Evolutionary conservation across 1,140 invertebrate genomes (phyloP), one percentile per base, ranked within the genome.

Genomic region (Mesaphorura yosii): DNA sequence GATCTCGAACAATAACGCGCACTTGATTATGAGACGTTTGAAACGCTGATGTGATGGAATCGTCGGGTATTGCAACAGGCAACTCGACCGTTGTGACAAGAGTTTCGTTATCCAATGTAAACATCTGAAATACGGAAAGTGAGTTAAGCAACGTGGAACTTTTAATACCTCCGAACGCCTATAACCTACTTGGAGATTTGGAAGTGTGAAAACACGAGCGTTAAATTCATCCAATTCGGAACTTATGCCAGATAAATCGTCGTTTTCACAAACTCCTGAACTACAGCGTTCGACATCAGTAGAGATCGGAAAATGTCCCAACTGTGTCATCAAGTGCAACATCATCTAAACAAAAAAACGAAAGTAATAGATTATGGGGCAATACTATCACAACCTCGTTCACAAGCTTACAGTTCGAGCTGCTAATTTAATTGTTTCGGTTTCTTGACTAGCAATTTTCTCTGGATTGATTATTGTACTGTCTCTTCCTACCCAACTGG

Each of bases 1-100:
- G 73, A 71, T 95, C 91, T 27, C 93, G 75, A 42, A 96, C 70
- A 12, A 98, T 74, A 20, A 95, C 80, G 26, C 92, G 74, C 22
- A 94, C 88, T 58, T 76, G 70, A 26, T 75, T 78, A 22, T 73
- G 73, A 6, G 76, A 76, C 0, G 76, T 80, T 34, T 61, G 61
- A 37, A 78, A 68, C 59, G 78, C 83, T 3, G 83, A 82, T 1
- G 86, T 88, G 19, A 86, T 81, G n/a, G 84, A 85, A 23, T 85
- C 86, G 5, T 84, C 83, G 2, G 87, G 83, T 64, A 89, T 83
- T 37, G 91, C 67, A 6, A 86, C 79, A n/a, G 88, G 88, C 42
- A 95, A 69, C 68, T 96, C 89, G n/a, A 96, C 80, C 34, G 95
- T 75, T 1, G 90, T 94, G 31, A 96, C 76, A 10, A 92, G 78